Base-by-base conservation (phyloP, 2,113 vertebrate genomes). In the Osmerus mordax region DNA sequence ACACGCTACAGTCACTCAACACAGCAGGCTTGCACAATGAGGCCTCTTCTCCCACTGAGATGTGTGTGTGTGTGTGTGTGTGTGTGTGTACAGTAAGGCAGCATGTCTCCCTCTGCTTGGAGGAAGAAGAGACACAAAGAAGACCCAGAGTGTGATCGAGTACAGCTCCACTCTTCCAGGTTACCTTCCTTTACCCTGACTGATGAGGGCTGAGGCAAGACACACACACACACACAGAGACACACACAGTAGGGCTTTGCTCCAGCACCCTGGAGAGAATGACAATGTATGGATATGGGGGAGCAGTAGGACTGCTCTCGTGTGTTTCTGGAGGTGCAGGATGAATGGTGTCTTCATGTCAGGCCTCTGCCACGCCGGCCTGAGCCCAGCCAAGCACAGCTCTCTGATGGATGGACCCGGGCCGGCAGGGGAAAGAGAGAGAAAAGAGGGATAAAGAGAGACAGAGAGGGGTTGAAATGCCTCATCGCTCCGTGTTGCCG, bases 1-100 rank as follows among this genome's bases (percentile, higher is more conserved):
- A 92, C 90, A 91, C 87, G 84, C 87, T 88, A 77, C 85, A 89
- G 91, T 91, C 91, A 91, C 81, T 92, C 91, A 92, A 82, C 87
- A 85, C 86, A 88, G 87, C 84, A 77, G 89, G 89, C 62, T 82
- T 75, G 81, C 85, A 92, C 91, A 92, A 89, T 88, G 85, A 86
- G 85, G 87, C 70, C 85, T 70, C 84, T 88, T 90, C 87, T 90
- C 88, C 83, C 61, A 84, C 83, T 78, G 83, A 64, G 83, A 9
- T 3, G 25, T 71, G 72, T 65, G 67, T 62, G 74, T 54, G 72
- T 51, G 70, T 71, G 56, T 79, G n/a, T n/a, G n/a, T n/a, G 68
- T n/a, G 70, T 28, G 55, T 55, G 55, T 68, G 11, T 55, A 41
- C 36, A 41, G 36, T 41, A 41, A 41, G 36, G 36, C 36, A 41